A percentile compares a stretch with the other conserved stretches of the same genome.
Conservation (phyloP, 2,797 vertebrate genomes). For the Mormyrus proboscirostris region DNA sequence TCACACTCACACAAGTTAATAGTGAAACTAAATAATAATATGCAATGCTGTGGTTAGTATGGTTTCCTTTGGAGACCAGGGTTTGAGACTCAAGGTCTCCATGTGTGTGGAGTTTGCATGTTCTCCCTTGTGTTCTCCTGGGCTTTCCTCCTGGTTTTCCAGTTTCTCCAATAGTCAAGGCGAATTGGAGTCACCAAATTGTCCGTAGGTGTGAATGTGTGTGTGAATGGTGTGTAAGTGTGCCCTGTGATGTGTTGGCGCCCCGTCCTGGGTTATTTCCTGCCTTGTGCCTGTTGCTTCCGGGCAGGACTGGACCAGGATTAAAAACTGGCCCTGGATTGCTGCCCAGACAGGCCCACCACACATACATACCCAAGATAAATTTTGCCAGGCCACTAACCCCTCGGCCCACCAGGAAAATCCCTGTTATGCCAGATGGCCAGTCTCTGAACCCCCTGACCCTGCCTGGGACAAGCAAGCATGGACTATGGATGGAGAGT, state of each 20-base stretch:
- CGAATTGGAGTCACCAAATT: neutral
- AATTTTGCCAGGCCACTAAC: neutral
- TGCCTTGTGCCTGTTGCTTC: neutral
- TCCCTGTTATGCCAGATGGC: constrained; percentile 1
- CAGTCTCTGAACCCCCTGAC: neutral
- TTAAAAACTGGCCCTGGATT: neutral
- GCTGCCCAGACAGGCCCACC: neutral
- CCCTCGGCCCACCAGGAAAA: neutral
- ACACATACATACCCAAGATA: neutral
- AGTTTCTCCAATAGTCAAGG: neutral
- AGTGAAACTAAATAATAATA: neutral
- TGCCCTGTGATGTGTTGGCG: neutral
- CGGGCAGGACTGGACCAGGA: neutral
- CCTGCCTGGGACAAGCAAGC: neutral
- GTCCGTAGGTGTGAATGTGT: neutral
- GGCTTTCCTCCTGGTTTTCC: neutral
- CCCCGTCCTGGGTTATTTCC: neutral
- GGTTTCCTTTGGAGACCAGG: neutral
- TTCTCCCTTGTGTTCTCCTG: neutral
- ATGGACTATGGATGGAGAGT: neutral
- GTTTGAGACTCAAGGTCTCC: neutral
- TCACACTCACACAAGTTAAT: neutral
- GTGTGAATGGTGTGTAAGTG: neutral
- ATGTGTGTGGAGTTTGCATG: neutral
- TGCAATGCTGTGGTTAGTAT: neutral